phyloP scores from a whole-genome alignment of 1,140 invertebrate genomes.

The Schlechtendalia chinensis region DNA sequence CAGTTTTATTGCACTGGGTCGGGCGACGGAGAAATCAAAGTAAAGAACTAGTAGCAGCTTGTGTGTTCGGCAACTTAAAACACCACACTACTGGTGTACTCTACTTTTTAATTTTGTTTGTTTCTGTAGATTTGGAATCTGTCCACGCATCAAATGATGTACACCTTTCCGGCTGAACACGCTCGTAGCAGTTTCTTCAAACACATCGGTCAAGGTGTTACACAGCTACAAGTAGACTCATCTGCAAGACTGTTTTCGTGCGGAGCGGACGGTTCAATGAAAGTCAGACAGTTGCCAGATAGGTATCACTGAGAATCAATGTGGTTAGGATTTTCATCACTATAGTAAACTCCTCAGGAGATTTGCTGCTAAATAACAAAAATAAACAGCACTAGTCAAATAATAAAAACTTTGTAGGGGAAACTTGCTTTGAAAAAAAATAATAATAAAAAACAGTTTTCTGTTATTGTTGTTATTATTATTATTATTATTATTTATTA shows the following conservation, averaged over 20 bases:
- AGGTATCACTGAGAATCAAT: slow-evolving; percentile 33
- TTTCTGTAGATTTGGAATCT: slow-evolving; percentile 83
- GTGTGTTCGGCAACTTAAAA: too few relatives aligned
- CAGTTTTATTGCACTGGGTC: slow-evolving; percentile 97
- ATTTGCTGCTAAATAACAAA: neutral
- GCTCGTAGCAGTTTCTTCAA: slow-evolving; percentile 90
- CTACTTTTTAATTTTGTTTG: too few relatives aligned
- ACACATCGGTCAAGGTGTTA: slow-evolving; percentile 93
- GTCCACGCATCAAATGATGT: slow-evolving; percentile 75
- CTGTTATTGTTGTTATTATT: neutral
- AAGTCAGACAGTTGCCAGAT: slow-evolving; percentile 57
- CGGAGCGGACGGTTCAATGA: slow-evolving; percentile 97
- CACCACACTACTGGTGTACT: too few relatives aligned
- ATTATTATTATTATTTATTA: too few relatives aligned
- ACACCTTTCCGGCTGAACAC: slow-evolving; percentile 90
- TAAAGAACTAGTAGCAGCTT: too few relatives aligned
- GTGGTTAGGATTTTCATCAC: neutral
- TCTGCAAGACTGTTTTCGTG: slow-evolving; percentile 90
- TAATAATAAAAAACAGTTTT: slow-evolving; percentile 12
- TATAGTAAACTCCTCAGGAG: neutral
- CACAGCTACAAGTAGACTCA: slow-evolving; percentile 87
- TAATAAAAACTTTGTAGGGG: slow-evolving; percentile 16
- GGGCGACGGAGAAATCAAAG: slow-evolving; percentile 98
- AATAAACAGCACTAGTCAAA: slow-evolving; percentile 39
- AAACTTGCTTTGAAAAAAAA: slow-evolving; percentile 8